Percentiles rank a stretch among this genome's conserved stretches.
phyloP scores from a whole-genome alignment of 2,888 invertebrate genomes.

The Hypercompe scribonia region DNA sequence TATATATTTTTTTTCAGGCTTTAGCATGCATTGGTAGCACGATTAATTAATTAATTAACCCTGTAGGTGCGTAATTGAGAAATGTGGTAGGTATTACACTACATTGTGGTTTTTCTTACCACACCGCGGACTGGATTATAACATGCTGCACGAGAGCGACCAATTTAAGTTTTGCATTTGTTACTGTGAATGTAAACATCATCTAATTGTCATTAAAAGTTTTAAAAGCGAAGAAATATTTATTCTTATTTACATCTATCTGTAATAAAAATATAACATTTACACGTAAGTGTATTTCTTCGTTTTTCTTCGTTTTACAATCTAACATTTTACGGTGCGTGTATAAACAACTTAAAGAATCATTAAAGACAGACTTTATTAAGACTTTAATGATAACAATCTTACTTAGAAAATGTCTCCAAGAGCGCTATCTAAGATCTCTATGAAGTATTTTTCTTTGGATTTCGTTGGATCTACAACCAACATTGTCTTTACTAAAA shows the following conservation, averaged over 20 bases:
- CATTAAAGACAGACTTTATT: neutral
- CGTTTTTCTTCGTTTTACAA: neutral
- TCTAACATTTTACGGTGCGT: neutral
- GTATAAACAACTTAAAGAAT: neutral
- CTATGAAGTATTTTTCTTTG: neutral
- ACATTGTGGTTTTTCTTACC: neutral
- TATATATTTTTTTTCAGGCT: neutral
- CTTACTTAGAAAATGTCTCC: neutral
- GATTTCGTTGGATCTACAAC: neutral
- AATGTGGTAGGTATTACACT: neutral
- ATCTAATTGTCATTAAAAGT: neutral
- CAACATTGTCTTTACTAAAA: neutral
- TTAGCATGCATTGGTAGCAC: neutral
- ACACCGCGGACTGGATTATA: neutral
- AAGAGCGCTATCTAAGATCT: neutral
- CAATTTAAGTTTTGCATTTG: neutral
- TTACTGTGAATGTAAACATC: neutral
- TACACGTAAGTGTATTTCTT: too few relatives aligned
- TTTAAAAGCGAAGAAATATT: too few relatives aligned
- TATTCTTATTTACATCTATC: too few relatives aligned
- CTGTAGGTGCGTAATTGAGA: neutral
- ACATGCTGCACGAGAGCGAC: neutral
- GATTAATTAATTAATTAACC: neutral
- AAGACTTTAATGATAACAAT: constrained; percentile 11
- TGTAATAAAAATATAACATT: too few relatives aligned